phyloP scores from a whole-genome alignment of 2,888 invertebrate species.

The Microctonus brassicae region DNA sequence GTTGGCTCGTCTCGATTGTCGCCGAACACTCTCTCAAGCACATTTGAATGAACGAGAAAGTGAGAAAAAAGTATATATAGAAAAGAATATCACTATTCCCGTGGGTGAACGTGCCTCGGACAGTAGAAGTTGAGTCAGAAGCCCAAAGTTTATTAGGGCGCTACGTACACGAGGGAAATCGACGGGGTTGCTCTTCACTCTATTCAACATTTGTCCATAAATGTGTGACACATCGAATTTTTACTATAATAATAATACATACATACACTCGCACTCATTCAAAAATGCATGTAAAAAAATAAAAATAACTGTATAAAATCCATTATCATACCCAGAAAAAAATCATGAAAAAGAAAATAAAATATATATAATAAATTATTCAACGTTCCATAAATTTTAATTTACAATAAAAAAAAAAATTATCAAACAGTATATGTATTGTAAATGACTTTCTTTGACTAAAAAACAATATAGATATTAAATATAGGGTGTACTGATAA shows the following conservation, averaged over 20 bases:
- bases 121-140: slow-evolving; percentile 23
- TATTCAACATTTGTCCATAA: slow-evolving; percentile 15
- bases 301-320: background rate
- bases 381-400: too few relatives aligned
- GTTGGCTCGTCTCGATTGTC: slow-evolving; percentile 30
- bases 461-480: too few relatives aligned
- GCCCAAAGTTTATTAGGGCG: slow-evolving; percentile 47
- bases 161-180: slow-evolving; percentile 49
- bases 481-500: too few relatives aligned
- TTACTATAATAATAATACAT: slow-evolving; percentile 16
- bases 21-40: slow-evolving; percentile 1
- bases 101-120: slow-evolving; percentile 28
- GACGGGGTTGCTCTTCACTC: slow-evolving; percentile 31
- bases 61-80: background rate
- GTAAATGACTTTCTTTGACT: too few relatives aligned
- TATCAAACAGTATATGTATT: too few relatives aligned
- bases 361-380: too few relatives aligned
- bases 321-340: background rate
- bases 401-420: too few relatives aligned
- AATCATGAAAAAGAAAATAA: too few relatives aligned
- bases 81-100: slow-evolving; percentile 2
- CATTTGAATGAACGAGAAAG: background rate
- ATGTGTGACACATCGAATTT: slow-evolving; percentile 25
- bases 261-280: background rate
- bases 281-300: too few relatives aligned